Conservation (phyloP, 1,140 invertebrate species). For the Plectrocnemia conspersa region DNA sequence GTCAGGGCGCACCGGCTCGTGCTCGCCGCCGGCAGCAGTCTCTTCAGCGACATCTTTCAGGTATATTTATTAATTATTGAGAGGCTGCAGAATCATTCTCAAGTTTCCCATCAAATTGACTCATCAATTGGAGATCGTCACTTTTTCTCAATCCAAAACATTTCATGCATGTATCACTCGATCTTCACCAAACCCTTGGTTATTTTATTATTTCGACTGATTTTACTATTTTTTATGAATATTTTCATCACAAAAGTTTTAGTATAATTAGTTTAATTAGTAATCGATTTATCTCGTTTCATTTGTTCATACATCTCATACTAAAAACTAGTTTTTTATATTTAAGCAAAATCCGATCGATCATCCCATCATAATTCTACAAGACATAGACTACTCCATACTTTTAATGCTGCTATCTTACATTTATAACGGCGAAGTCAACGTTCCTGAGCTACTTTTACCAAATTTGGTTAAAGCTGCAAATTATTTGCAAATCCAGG, state of each 20-base stretch:
- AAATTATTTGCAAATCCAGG: constrained; percentile 59
- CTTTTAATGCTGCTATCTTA: constrained; percentile 58
- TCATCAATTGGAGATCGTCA: too few species aligned
- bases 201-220: too few species aligned
- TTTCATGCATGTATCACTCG: too few species aligned
- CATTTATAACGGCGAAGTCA: constrained; percentile 65
- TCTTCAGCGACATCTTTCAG: constrained; percentile 65
- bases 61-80: constrained; percentile 40
- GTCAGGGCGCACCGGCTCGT: constrained; percentile 69
- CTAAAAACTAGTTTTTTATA: constrained; percentile 36
- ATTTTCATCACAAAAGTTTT: too few species aligned
- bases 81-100: too few species aligned
- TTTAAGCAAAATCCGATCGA: constrained; percentile 62
- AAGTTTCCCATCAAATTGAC: too few species aligned
- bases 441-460: constrained; percentile 61
- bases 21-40: constrained; percentile 66
- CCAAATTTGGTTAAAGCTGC: constrained; percentile 59
- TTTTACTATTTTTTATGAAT: too few species aligned
- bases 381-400: constrained; percentile 59
- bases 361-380: constrained; percentile 64
- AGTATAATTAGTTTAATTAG: too few species aligned
- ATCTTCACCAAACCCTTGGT: too few species aligned
- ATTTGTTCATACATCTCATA: constrained; percentile 41
- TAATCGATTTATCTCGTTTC: too few species aligned
- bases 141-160: too few species aligned